Percentiles rank a stretch among this genome's conserved stretches.
phyloP scores from a whole-genome alignment of 1,140 invertebrate genomes.

The Nephotettix cincticeps region DNA sequence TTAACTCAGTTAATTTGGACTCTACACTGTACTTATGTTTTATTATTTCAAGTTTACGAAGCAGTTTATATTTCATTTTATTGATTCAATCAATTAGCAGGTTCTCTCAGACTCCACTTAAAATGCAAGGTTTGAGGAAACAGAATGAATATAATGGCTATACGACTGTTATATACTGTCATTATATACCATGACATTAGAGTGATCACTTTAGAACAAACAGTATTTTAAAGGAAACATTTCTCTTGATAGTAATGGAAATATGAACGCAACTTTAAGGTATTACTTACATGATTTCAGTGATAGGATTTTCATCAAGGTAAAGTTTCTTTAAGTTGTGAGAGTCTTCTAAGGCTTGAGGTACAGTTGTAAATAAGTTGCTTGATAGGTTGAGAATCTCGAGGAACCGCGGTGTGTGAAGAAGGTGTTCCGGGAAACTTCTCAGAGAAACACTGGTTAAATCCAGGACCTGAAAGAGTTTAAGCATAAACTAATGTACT shows the following conservation, averaged over 20 bases:
- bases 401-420: conserved; percentile 64
- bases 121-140: neutral
- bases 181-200: neutral
- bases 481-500: too few relatives aligned
- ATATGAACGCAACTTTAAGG: conserved; percentile 39
- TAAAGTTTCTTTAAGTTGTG: conserved; percentile 58
- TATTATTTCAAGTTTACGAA: too few relatives aligned
- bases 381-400: conserved; percentile 64
- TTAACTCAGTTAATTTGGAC: too few relatives aligned
- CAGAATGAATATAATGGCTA: neutral
- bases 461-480: conserved; percentile 64
- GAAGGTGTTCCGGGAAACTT: conserved; percentile 58
- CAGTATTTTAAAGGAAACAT: neutral
- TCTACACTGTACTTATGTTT: too few relatives aligned
- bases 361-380: conserved; percentile 62
- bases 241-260: conserved; percentile 44
- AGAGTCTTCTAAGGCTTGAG: conserved; percentile 58
- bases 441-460: conserved; percentile 63
- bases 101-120: neutral
- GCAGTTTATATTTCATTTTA: too few relatives aligned
- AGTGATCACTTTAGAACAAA: neutral
- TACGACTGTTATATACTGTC: neutral
- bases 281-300: conserved; percentile 46
- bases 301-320: conserved; percentile 68
- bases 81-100: too few relatives aligned